Evolutionary conservation across 2,888 invertebrate genomes (phyloP), one percentile per base, ranked within the genome.

Genomic region (Dolichopus griseipennis): DNA sequence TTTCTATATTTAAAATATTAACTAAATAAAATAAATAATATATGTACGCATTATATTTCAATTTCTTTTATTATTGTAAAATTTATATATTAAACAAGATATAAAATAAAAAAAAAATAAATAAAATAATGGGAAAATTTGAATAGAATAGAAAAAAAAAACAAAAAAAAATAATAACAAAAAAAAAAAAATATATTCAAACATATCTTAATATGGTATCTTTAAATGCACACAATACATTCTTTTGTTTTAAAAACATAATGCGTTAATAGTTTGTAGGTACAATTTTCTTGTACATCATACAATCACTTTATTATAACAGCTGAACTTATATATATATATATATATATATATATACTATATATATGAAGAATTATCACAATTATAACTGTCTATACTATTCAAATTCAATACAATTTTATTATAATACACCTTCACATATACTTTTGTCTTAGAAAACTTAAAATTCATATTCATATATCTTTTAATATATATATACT

Each of bases 171-270:
- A 18, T 2, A 52, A 18, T 18, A 15, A 52, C 9, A 18, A 52
- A n/a, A 52, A 52, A 18, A 1, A 52, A 52, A 12, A 18, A 52
- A 52, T 2, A 52, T 18, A 52, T 15, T 15, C 2, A 52, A 52
- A 52, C 52, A 52, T 52, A n/a, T 52, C 52, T 52, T 52, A 52
- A 52, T 52, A 52, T 52, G 52, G 52, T 52, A 52, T 52, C 52
- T 15, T 52, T 52, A 18, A 52, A 52, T 52, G 52, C 63, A 63
- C 20, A 61, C 63, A 63, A 63, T 63, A 27, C 63, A 63, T 63
- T 27, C 63, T 27, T 63, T 63, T 63, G 27, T 63, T 63, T 62
- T 27, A 62, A 62, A 63, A 33, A 52, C 52, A 52, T 52, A 52
- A 52, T 52, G 52, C 52, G 52, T 52, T 52, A 18, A 52, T 52